Base-by-base conservation (phyloP, 2,113 vertebrate species). In the Azemiops feae region DNA sequence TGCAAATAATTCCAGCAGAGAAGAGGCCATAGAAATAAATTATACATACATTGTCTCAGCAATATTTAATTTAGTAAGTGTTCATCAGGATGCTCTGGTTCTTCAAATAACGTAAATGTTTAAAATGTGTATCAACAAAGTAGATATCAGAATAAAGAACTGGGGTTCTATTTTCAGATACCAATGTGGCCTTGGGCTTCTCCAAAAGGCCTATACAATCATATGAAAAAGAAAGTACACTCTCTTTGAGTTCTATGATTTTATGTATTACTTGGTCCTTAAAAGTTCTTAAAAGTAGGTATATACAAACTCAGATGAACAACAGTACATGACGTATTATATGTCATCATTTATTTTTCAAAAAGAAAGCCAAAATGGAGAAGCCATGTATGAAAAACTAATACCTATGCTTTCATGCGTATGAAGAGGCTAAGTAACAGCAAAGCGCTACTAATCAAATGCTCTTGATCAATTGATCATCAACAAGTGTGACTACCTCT, bases 11-110 rank as follows among this genome's bases (percentile, higher is more conserved):
- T 57, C 69, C 4, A 96, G 60, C 10, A 93, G 88, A 55, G 1
- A 16, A 85, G 85, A 47, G 0, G 86, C 69, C 81, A 39, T 50
- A 86, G 60, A 22, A 91, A 94, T 64, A 93, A 55, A 91, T 39
- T 7, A 55, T 86, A 93, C 92, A 0, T 93, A 47, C 18, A 3
- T 14, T 91, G 87, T 64, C 93, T n/a, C 1, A 5, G 43, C 92
- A 91, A 64, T 23, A 55, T 93, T 22, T 92, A 91, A 94, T 92
- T 93, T 94, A 90, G 93, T 53, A 47, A 89, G 43, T 87, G n/a
- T 23, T 5, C 86, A 9, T 50, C 88, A 53, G 1, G 16, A 95
- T 85, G 89, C 43, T 10, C 18, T 5, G 25, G 2, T 92, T 14
- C 30, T 90, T 52, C 92, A 95, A 93, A 50, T 27, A 94, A 89